Evolutionary conservation across 2,888 invertebrate species (phyloP), one percentile per base, ranked within the genome.

Genomic region (Gari tellinella): DNA sequence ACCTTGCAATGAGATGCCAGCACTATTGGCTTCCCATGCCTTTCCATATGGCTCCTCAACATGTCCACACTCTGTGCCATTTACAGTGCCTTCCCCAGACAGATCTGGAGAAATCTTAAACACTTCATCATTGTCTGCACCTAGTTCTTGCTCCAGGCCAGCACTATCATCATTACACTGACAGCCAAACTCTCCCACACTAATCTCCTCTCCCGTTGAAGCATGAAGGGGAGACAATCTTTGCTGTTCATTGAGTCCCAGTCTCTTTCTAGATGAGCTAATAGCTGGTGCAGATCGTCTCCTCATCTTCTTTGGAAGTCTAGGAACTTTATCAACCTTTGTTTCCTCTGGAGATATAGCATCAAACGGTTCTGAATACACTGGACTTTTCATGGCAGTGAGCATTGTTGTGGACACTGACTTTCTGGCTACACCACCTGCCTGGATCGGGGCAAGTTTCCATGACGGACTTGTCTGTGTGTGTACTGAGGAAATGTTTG

Each of bases 291-390:
- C 88, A n/a, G 87, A 87, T 15, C 78, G 72, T 51, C 88, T 68
- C n/a, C 84, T 69, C 17, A 81, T 61, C 25, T 81, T 82, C 38
- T 81, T 81, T 14, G 81, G 66, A 25, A 80, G 45, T 63, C 66
- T 72, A 19, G 73, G 75, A 45, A 58, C 75, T 43, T 78, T 68
- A 52, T 61, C 63, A 21, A 73, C 74, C 25, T 84, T 61, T 58
- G 41, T 60, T 19, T 79, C 60, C 10, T 67, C 61, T 25, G 68
- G 66, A 57, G 58, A 83, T 12, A 91, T 86, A 19, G 91, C 89
- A 85, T 89, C 86, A 62, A 87, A 86, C 55, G 81, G 95, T 94
- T 76, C 95, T 12, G 86, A 82, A 73, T 89, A 89, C 2, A 88
- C 85, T 23, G 89, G 89, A 60, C 88, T 87, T 76, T 81, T 83